Base-by-base conservation (phyloP, 2,888 invertebrate genomes). In the Amphipyra tragopoginis region DNA sequence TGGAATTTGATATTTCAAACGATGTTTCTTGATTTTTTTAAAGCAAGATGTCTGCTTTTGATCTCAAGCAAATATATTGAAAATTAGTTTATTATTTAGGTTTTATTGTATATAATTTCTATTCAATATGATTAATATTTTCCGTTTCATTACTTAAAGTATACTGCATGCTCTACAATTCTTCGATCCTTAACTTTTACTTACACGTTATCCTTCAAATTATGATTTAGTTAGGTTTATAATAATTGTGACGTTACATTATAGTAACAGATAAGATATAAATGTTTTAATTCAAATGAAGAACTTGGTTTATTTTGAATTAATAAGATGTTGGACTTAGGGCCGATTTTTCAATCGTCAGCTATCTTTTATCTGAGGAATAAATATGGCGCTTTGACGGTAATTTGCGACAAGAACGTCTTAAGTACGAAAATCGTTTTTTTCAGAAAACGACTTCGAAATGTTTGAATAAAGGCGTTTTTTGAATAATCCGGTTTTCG, bases 141-240 rank as follows among this genome's bases (percentile, higher is more conserved):
- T 52, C 48, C 26, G 36, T 48, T 48, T 54, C 29, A 77, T 77
- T 76, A 77, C 87, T 88, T 86, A 88, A 87, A 89, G 87, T 86
- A 86, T 86, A 86, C 82, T 83, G 82, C 60, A 47, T 65, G 56
- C 54, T 26, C 39, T 71, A 70, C 15, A 50, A 56, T 26, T 44
- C 34, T 48, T 68, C 75, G 67, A 60, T 51, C 51, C 52, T 47
- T 48, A 56, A 65, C 9, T n/a, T n/a, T 45, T 45, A 51, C 26
- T 34, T n/a, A n/a, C n/a, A 53, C 44, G 26, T 51, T 45, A 49
- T 49, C 21, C 34, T 54, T 60, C 49, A 48, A 57, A 66, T 53
- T 45, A 72, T 34, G 39, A 63, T 50, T 48, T 55, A 10, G 2
- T 21, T 21, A 21, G 21, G 21, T 21, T 21, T 2, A 21, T 2